A percentile compares a stretch with the other conserved stretches of the same genome.
Conservation (phyloP, 2,888 invertebrate genomes). For the Temnothorax rugatulus region DNA sequence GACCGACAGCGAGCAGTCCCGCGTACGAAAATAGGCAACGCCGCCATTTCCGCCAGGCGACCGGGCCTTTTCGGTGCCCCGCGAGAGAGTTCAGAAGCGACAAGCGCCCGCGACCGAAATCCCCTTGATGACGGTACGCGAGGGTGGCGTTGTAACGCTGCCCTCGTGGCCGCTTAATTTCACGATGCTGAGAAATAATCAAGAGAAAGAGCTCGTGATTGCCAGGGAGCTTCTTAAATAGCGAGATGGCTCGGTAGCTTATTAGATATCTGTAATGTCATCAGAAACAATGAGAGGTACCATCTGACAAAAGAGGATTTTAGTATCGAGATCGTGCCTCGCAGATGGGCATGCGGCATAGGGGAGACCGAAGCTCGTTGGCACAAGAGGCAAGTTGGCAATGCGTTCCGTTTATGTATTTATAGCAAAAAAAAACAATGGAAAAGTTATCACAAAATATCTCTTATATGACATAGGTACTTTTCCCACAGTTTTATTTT, state of each 20-base stretch:
- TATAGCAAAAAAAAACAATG: too few species aligned
- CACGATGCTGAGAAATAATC: not conserved
- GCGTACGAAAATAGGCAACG: conserved; percentile 82
- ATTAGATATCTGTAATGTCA: conserved; percentile 12
- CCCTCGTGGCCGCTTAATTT: not conserved
- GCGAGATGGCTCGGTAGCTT: not conserved
- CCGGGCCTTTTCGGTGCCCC: conserved; percentile 29
- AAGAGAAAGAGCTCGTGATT: not conserved
- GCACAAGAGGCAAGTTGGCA: too few species aligned
- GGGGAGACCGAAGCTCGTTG: too few species aligned
- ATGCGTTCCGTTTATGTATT: too few species aligned
- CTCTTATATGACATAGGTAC: too few species aligned
- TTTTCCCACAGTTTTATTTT: too few species aligned
- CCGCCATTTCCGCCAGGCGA: conserved; percentile 74
- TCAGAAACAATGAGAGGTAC: not conserved
- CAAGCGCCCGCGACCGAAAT: conserved; percentile 20
- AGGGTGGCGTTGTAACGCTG: not conserved
- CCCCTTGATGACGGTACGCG: not conserved
- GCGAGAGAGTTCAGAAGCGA: conserved; percentile 41
- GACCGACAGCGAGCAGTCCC: conserved; percentile 69
- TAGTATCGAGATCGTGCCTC: not conserved
- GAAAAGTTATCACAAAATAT: too few species aligned
- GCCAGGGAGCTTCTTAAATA: not conserved
- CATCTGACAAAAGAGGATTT: not conserved
- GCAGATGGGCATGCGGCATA: not conserved